Base-by-base conservation (phyloP, 2,797 vertebrate genomes). In the Poecilia velifera region DNA sequence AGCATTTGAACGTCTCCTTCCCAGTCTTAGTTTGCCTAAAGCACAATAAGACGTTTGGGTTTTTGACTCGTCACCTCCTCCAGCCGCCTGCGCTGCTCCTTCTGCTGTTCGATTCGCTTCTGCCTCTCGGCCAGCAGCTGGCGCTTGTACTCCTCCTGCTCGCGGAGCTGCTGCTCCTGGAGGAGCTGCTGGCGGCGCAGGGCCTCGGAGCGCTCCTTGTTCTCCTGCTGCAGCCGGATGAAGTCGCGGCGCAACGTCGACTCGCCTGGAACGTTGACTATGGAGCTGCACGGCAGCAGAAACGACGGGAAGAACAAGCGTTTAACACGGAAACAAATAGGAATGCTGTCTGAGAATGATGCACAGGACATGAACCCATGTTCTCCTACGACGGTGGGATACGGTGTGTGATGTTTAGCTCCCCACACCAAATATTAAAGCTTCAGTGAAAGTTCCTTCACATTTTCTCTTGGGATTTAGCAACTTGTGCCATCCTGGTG, bases 161-260 rank as follows among this genome's bases (percentile, higher is more conserved):
- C 97, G 0, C 97, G 92, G 59, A 97, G 96, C 90, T 97, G 97
- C 84, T 97, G 96, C 16, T 95, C 96, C 93, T 96, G 96, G 72
- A 96, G 96, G 83, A 95, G 96, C 90, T 96, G 97, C 86, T 97
- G 97, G 77, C 96, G 94, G 41, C 96, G 96, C 34, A 97, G 91
- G 0, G 97, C 97, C 82, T 98, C 97, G 0, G 97, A 97, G 6
- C 97, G 96, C 91, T 97, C 97, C 92, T 98, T 98, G 90, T 98
- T 97, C 90, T 98, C 97, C 93, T 98, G 97, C 95, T 98, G 97
- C 73, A 98, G 95, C n/a, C 97, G 96, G 73, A 98, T 97, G 91
- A 98, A 98, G 88, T 98, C 97, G 2, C 97, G 94, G 7, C 97
- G 96, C 36, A 98, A 95, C 0, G 97, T 98, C 0, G 97, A 98